A percentile compares a stretch with the other conserved stretches of the same genome.
Conservation (phyloP, 2,797 vertebrate genomes). For the Poeciliopsis turneri region DNA sequence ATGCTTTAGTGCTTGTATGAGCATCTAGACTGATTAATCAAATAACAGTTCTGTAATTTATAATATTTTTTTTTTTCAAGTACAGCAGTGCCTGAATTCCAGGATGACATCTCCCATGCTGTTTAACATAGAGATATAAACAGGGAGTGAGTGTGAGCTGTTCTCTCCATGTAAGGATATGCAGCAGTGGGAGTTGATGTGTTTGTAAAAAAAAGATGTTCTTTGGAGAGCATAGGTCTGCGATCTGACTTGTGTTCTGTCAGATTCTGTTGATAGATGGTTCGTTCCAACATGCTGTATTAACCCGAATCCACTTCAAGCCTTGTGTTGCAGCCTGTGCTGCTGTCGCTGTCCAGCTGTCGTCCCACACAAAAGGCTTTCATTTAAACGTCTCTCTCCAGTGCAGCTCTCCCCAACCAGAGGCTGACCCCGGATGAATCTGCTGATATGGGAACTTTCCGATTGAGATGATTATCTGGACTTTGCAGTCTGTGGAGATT, state of each 20-base stretch:
- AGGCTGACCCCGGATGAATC: conserved; percentile 10
- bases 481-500: conserved; percentile 35
- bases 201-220: conserved; percentile 19
- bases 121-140: conserved; percentile 43
- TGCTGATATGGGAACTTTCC: conserved; percentile 31
- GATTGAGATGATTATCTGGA: conserved; percentile 47
- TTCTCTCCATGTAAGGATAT: conserved; percentile 71
- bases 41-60: background rate
- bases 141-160: conserved; percentile 27
- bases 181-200: conserved; percentile 13
- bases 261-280: conserved; percentile 31
- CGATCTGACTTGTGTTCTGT: conserved; percentile 26
- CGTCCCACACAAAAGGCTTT: background rate
- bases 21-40: background rate
- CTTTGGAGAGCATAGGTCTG: conserved; percentile 22
- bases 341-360: conserved; percentile 17
- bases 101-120: conserved; percentile 31
- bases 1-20: background rate
- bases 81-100: conserved; percentile 37
- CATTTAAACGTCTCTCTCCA: conserved; percentile 2
- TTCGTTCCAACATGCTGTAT: background rate
- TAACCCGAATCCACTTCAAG: conserved; percentile 26
- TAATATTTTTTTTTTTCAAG: background rate
- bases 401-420: background rate
- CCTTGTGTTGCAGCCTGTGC: background rate